Base-by-base conservation (phyloP, 2,113 vertebrate genomes). In the Noturus placidus region DNA sequence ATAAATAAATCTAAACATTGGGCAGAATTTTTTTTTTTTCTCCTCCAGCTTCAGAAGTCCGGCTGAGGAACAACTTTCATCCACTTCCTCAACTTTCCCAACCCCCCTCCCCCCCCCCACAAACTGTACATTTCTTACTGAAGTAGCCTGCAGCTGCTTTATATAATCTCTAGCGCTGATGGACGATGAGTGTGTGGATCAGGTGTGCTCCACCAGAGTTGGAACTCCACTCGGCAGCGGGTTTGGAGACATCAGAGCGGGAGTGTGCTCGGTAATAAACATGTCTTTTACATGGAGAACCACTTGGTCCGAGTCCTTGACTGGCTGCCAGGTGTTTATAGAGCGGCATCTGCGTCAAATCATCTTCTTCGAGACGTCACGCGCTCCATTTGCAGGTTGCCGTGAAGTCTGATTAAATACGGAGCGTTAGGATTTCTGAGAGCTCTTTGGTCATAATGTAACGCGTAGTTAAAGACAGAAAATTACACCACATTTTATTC, bases 301-400 rank as follows among this genome's bases (percentile, higher is more conserved):
- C 15, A 22, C 74, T 86, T 54, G 74, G 85, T 61, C 22, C n/a
- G 52, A 30, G 9, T 35, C 69, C 42, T 69, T 56, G 76, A 35
- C 46, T 10, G 30, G 61, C n/a, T 65, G 72, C 76, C 74, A 86
- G 76, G 30, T 79, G 76, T 77, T 30, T 35, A 20, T 52, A 25
- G 74, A 33, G 85, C 4, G 25, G 42, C 76, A 69, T 86, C 63
- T 86, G 76, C 19, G 76, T 80, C n/a, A 20, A 80, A 54, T 54
- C 27, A 4, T 80, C 50, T 33, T 69, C 42, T 2, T 57, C 35
- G 22, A 2, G 10, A 54, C 42, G 54, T 38, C 70, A 61, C 70
- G 11, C 9, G 2, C 70, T 30, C 65, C 65, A 38, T 84, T 35
- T 15, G 83, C 83, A 19, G 20, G 33, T 56, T 61, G 15, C 35